Conservation (phyloP, 92 coral and sea anemone genomes). For the Paramuricea clavata region DNA sequence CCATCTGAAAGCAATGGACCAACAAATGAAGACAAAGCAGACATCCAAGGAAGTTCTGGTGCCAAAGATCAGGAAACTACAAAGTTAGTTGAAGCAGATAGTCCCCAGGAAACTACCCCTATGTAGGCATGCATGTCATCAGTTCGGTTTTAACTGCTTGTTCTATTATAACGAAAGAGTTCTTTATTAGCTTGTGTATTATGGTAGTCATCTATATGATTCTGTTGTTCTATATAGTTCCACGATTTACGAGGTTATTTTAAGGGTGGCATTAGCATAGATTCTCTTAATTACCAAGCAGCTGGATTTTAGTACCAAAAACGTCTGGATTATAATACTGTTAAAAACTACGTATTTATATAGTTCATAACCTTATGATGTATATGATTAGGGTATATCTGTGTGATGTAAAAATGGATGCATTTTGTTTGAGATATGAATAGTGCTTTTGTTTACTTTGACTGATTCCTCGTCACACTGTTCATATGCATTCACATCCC, state of each 20-base stretch:
- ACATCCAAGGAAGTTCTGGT: constrained; percentile 1
- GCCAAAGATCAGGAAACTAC: constrained; percentile 21
- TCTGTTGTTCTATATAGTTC: too few relatives aligned
- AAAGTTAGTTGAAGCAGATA: constrained; percentile 50
- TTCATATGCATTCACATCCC: constrained; percentile 24
- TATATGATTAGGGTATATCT: neutral
- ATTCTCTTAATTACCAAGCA: neutral
- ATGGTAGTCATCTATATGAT: neutral
- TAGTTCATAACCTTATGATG: neutral
- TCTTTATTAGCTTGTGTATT: neutral
- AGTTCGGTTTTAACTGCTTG: neutral
- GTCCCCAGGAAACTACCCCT: constrained; percentile 25
- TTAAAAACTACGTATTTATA: neutral
- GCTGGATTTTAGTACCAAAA: too few relatives aligned
- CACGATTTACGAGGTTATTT: too few relatives aligned
- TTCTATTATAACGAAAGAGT: neutral
- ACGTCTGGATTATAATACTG: neutral
- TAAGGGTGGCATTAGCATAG: neutral
- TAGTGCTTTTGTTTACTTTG: constrained; percentile 8
- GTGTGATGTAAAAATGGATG: neutral
- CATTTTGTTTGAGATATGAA: neutral
- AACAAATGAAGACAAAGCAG: neutral
- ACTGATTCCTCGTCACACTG: constrained; percentile 18
- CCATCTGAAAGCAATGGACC: neutral
- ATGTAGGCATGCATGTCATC: constrained; percentile 5